Evolutionary conservation across 2,888 invertebrate genomes (phyloP), one percentile per base, ranked within the genome.

Genomic region (Cheiracanthium punctorium): DNA sequence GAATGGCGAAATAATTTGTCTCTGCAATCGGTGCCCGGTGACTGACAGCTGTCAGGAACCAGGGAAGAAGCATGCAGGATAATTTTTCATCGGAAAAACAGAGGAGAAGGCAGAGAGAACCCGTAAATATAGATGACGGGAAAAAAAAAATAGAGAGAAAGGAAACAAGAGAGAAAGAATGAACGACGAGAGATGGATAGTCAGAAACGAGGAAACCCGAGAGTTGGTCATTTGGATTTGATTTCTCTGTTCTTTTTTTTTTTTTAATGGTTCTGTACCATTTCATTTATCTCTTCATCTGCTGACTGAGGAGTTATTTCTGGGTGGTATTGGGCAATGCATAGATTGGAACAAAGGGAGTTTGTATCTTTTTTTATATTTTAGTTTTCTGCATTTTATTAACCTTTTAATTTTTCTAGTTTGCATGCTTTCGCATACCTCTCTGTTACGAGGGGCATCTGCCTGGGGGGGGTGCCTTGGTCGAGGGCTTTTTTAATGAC

Each of bases 1-100:
- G 58, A 58, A 58, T 58, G 58, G 58, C 12, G 58, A 58, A 58
- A 58, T 58, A 58, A 58, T 58, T 58, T 58, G 58, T 58, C 58
- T 58, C 58, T 58, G 58, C 14, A 58, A 58, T 58, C 58, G 58
- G 58, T 20, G 58, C 4, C 2, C 17, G 24, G 24, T 58, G 58
- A 58, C 24, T 58, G 58, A 58, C 58, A 58, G 58, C 20, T 24
- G 58, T 58, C 58, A 58, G 0, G 58, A 5, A 20, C 24, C 24
- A 4, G 1, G 5, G 58, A 24, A 24, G 24, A n/a, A 48, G 2
- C 17, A 17, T 17, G 48, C 12, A n/a, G n/a, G 58, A 58, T 58
- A 58, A 58, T 58, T 58, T 58, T 58, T 58, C 58, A 58, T 58
- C 58, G 58, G 12, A 17, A 17, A 14, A 48, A 48, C 8, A 17